Percentiles rank a stretch among this genome's conserved stretches.
Evolutionary conservation across 2,113 vertebrate species (phyloP).

Genomic region (Gobiocypris rarus): DNA sequence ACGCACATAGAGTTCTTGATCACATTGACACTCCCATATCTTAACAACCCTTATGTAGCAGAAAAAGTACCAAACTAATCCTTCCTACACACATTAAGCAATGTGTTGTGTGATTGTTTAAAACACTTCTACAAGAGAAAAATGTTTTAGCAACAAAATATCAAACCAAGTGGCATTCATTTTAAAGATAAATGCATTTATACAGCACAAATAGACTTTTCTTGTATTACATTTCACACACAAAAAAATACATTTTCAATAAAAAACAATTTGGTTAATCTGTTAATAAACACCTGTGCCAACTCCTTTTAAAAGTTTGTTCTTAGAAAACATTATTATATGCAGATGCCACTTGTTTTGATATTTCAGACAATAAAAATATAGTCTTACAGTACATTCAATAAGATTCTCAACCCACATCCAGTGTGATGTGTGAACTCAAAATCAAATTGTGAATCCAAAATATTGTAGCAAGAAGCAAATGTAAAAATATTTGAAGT

Average conservation of each 20-base stretch:
- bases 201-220: slow-evolving; percentile 5
- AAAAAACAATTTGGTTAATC: too few relatives aligned
- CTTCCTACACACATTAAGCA: background rate
- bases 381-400: too few relatives aligned
- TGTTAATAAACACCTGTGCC: too few relatives aligned
- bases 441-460: too few relatives aligned
- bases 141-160: background rate
- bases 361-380: too few relatives aligned
- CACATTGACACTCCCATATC: slow-evolving; percentile 14
- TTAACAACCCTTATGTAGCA: background rate
- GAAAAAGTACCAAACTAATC: slow-evolving; percentile 31
- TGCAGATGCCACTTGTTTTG: too few relatives aligned
- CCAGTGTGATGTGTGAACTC: too few relatives aligned
- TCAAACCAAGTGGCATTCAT: background rate
- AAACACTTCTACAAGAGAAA: background rate
- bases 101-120: background rate
- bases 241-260: too few relatives aligned
- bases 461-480: background rate
- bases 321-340: too few relatives aligned
- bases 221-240: background rate
- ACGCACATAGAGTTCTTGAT: background rate
- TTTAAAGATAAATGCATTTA: background rate
- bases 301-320: too few relatives aligned
- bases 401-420: too few relatives aligned
- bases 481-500: background rate